phyloP scores from a whole-genome alignment of 2,888 invertebrate genomes.

The Drosophila bunnanda region DNA sequence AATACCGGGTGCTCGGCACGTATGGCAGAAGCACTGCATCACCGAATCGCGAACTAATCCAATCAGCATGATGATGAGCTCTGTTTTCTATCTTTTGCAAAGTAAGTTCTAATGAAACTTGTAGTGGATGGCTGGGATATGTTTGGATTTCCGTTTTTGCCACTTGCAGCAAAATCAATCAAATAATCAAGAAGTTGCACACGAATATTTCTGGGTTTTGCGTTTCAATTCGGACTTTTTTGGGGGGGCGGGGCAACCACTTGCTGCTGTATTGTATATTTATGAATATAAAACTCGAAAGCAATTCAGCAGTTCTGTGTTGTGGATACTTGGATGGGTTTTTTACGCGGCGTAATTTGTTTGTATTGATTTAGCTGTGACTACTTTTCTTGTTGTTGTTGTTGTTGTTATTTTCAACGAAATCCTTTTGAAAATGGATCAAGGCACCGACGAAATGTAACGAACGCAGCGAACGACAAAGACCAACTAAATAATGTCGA shows the following conservation, averaged over 20 bases:
- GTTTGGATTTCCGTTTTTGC: constrained; percentile 29
- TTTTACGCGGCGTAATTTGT: constrained; percentile 19
- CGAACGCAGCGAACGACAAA: constrained; percentile 81
- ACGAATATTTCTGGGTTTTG: neutral
- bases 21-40: constrained; percentile 97
- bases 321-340: constrained; percentile 6
- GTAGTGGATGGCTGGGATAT: constrained; percentile 50
- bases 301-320: constrained; percentile 32
- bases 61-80: constrained; percentile 89
- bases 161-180: constrained; percentile 1
- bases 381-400: constrained; percentile 3
- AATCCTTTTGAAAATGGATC: constrained; percentile 14
- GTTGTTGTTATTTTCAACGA: constrained; percentile 11
- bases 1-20: constrained; percentile 92
- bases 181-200: constrained; percentile 12
- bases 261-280: constrained; percentile 29
- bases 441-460: constrained; percentile 60
- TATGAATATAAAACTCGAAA: neutral
- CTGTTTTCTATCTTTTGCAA: constrained; percentile 15
- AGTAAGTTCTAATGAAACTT: neutral
- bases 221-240: neutral
- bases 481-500: constrained; percentile 81
- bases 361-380: constrained; percentile 2
- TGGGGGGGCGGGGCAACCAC: constrained; percentile 19
- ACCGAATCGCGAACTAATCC: constrained; percentile 95